Conservation (phyloP, 2,797 vertebrate species). For the Hypotaenidia okinawae region DNA sequence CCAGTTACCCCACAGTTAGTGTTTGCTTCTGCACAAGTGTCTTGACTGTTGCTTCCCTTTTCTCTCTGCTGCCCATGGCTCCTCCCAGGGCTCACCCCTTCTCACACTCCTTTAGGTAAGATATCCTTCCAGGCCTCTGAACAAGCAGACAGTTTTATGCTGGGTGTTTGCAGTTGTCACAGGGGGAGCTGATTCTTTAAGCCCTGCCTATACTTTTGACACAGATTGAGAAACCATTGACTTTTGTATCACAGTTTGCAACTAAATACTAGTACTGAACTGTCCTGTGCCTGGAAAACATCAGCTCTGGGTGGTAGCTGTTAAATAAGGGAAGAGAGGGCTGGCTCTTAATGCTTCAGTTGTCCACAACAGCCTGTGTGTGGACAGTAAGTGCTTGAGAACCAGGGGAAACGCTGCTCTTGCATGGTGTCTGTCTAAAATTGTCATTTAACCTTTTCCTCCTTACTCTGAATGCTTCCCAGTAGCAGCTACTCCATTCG, state of each 20-base stretch:
- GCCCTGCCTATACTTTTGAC: background rate
- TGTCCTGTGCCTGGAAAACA: background rate
- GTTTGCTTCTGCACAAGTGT: background rate
- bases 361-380: background rate
- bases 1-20: background rate
- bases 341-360: fast-evolving
- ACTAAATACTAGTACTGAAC: background rate
- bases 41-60: slow-evolving; percentile 60
- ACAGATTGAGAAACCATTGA: background rate
- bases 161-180: background rate
- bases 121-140: background rate
- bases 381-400: background rate
- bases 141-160: background rate
- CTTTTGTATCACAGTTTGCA: background rate
- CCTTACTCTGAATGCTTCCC: slow-evolving; percentile 82
- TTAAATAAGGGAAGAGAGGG: background rate
- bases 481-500: slow-evolving; percentile 92
- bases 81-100: slow-evolving; percentile 92
- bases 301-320: background rate
- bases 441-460: slow-evolving; percentile 63
- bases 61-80: slow-evolving; percentile 80
- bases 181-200: slow-evolving; percentile 1
- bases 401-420: fast-evolving
- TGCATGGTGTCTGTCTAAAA: background rate
- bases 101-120: slow-evolving; percentile 98